These are phyloP conservation scores for Caenorhabditis brenneri DNA, from an alignment of 1,140 invertebrate genomes.

Conservation along the genomic window DNA sequence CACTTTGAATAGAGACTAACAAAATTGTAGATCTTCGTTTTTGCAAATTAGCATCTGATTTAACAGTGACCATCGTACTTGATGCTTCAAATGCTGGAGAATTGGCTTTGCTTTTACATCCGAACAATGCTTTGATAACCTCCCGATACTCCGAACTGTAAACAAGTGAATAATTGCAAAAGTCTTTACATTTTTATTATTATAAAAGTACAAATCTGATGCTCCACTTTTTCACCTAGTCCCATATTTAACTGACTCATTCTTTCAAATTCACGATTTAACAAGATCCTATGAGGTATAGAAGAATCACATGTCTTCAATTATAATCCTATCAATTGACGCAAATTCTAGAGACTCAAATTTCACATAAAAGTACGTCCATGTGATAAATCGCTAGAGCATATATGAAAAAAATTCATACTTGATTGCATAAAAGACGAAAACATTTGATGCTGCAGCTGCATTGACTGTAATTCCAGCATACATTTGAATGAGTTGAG, in stretches of 20 bases:
- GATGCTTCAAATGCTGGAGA: conserved; percentile 24
- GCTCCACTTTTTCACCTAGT: too few relatives aligned
- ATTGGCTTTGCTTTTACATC: conserved; percentile 2
- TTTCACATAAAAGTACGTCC: neutral
- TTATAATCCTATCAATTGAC: neutral
- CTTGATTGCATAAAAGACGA: conserved; percentile 46
- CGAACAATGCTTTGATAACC: conserved; percentile 25
- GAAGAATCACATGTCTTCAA: neutral
- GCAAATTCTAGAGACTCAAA: neutral
- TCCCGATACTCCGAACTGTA: conserved; percentile 26
- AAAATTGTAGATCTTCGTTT: too few relatives aligned
- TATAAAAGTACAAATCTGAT: too few relatives aligned
- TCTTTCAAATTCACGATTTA: too few relatives aligned
- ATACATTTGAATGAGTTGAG: conserved; percentile 40
- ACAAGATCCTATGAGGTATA: too few relatives aligned
- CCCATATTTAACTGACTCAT: too few relatives aligned
- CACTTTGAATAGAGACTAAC: too few relatives aligned
- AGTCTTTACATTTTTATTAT: too few relatives aligned
- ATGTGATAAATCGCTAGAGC: too few relatives aligned
- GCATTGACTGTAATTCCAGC: conserved; percentile 46
- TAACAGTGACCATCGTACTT: neutral
- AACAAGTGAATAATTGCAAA: too few relatives aligned
- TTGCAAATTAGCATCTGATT: neutral
- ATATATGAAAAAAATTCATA: neutral
- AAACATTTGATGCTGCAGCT: conserved; percentile 24